Evolutionary conservation across 1,140 invertebrate species (phyloP), one percentile per base, ranked within the genome.

Genomic region (Sycophaga agraensis): DNA sequence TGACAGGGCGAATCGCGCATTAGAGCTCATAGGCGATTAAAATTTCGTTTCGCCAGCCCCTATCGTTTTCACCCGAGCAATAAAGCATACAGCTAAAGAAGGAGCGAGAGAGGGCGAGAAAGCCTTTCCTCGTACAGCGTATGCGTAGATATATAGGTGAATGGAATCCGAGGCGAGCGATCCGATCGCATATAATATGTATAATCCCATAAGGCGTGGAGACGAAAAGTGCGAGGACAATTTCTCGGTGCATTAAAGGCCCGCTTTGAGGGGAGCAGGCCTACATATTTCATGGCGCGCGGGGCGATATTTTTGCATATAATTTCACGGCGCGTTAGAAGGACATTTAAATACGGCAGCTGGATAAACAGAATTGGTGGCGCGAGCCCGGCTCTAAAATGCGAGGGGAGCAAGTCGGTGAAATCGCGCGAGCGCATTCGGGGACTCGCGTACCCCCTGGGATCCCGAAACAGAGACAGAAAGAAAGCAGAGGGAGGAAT

Each of bases 271-370:
- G 11, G 28, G 28, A 11, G 11, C 28, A 11, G 28, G 28, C 67
- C 67, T 79, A 79, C 74, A 79, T 79, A 80, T 80, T 81, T 79
- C 73, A 79, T 77, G 67, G 34, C 49, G 56, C 71, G 72, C n/a
- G n/a, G n/a, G n/a, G n/a, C n/a, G n/a, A n/a, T 74, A 80, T 72
- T 80, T 79, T 80, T 80, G 79, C 77, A 80, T 80, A 81, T 81
- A 78, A 80, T 80, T 81, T 80, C 75, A 81, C 76, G 79, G 73
- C 68, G 71, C 74, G 75, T 80, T 81, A 80, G 74, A 76, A 68
- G 57, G 75, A 72, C 73, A 80, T 80, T 80, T 75, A 78, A 81
- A 80, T 77, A 70, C 69, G 74, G 70, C 78, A 80, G 78, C 79
- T 80, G 79, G 77, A 79, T 80, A 81, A 81, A 81, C 71, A 81